Conservation (phyloP, 92 coral and sea anemone genomes). For the Umimayanthus kanabou region DNA sequence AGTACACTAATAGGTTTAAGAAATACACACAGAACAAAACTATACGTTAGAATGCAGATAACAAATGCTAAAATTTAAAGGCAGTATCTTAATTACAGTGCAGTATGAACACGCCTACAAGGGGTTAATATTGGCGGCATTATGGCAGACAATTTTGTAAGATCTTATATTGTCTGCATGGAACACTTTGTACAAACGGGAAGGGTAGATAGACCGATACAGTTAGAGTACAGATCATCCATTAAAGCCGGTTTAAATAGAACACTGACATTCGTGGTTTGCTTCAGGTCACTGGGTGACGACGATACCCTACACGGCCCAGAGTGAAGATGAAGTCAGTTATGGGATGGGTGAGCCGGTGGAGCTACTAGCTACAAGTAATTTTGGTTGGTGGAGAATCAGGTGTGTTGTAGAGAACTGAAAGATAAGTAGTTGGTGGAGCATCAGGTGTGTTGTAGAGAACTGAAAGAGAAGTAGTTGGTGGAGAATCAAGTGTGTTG, state of each 20-base stretch:
- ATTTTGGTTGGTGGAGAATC: conserved; percentile 97
- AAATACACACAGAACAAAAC: no score
- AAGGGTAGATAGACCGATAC: no score
- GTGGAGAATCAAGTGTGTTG: conserved; percentile 92
- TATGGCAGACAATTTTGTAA: no score
- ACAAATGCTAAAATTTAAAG: no score
- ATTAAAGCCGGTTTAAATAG: not conserved
- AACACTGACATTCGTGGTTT: not conserved
- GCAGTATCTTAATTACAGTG: no score
- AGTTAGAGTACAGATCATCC: not conserved
- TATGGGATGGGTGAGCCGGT: conserved; percentile 83
- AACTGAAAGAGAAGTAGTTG: conserved; percentile 43
- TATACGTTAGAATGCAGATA: no score
- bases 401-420: conserved; percentile 53
- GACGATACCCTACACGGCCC: conserved; percentile 70
- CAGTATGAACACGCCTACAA: no score
- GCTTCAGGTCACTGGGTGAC: conserved; percentile 78
- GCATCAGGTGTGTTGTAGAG: no score
- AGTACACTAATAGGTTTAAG: no score
- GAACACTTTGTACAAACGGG: no score
- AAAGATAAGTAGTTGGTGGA: not conserved
- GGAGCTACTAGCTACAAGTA: conserved; percentile 89
- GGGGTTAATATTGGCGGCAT: no score
- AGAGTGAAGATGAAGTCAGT: conserved; percentile 88
- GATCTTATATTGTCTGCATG: no score